Evolutionary conservation across 2,888 invertebrate species (phyloP).

Genomic region (Mythimna impura): DNA sequence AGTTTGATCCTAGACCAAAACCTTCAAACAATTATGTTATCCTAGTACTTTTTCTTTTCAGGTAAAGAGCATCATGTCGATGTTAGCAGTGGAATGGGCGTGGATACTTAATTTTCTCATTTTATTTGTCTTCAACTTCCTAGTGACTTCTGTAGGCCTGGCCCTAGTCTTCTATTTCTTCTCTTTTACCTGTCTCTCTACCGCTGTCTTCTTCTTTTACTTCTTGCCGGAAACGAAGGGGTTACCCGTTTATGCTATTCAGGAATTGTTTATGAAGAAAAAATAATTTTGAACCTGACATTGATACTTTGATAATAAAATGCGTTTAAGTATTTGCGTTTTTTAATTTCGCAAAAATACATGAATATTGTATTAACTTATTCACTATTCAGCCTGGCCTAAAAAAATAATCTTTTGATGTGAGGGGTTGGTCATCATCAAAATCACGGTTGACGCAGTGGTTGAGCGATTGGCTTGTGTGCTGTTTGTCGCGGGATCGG

Average conservation of each 20-base stretch:
- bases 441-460: not conserved
- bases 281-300: not conserved
- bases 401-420: not conserved
- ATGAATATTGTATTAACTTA: not conserved
- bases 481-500: too few species aligned
- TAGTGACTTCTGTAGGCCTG: conserved; percentile 70
- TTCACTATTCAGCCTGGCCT: not conserved
- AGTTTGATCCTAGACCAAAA: too few species aligned
- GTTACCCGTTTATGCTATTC: conserved; percentile 75
- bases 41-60: conserved; percentile 62
- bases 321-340: not conserved
- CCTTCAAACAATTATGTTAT: conserved; percentile 2
- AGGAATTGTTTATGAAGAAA: conserved; percentile 67
- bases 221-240: conserved; percentile 79
- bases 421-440: not conserved
- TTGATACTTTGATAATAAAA: not conserved
- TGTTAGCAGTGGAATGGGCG: conserved; percentile 76
- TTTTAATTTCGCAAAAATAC: too few species aligned
- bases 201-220: conserved; percentile 67
- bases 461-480: too few species aligned
- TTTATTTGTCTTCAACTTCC: conserved; percentile 75
- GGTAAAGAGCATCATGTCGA: conserved; percentile 75
- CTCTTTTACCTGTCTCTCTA: conserved; percentile 66
- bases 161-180: conserved; percentile 78
- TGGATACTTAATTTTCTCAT: conserved; percentile 76